Conservation (phyloP, 2,113 vertebrate species). For the Pterocles orientalis region DNA sequence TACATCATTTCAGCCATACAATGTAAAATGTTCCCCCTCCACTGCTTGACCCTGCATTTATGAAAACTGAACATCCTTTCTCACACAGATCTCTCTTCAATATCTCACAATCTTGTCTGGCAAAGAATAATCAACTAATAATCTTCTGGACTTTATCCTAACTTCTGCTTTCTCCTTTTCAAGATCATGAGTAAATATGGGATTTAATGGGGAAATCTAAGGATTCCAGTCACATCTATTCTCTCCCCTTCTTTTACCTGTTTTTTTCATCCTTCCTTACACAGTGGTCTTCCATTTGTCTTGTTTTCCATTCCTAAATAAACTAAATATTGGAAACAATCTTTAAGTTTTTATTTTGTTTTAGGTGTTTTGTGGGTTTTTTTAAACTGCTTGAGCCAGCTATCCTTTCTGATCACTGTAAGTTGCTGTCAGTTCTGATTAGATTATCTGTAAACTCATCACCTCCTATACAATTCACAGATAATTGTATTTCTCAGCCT, state of each 20-base stretch:
- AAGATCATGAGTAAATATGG: not conserved
- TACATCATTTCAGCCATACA: not conserved
- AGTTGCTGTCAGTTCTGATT: not conserved
- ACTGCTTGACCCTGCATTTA: not conserved
- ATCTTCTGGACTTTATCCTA: not conserved
- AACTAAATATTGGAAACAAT: not conserved
- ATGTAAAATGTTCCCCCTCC: not conserved
- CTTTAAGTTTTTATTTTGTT: not conserved
- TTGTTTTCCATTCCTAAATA: not conserved
- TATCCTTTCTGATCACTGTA: not conserved
- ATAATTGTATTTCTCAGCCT: not conserved
- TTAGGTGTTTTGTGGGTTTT: not conserved
- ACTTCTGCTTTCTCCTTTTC: not conserved
- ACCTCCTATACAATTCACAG: not conserved
- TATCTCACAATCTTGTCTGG: not conserved
- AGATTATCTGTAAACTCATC: not conserved
- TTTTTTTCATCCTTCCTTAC: not conserved
- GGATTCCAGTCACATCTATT: not conserved
- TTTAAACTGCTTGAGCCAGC: not conserved
- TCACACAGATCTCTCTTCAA: not conserved
- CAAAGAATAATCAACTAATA: not conserved
- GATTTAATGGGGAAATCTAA: not conserved
- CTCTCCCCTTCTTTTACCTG: not conserved
- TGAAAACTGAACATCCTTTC: not conserved
- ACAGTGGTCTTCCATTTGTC: not conserved